A percentile compares a stretch with the other conserved stretches of the same genome.
Evolutionary conservation across 1,140 invertebrate genomes (phyloP).

Genomic region (Drosophila eugracilis): DNA sequence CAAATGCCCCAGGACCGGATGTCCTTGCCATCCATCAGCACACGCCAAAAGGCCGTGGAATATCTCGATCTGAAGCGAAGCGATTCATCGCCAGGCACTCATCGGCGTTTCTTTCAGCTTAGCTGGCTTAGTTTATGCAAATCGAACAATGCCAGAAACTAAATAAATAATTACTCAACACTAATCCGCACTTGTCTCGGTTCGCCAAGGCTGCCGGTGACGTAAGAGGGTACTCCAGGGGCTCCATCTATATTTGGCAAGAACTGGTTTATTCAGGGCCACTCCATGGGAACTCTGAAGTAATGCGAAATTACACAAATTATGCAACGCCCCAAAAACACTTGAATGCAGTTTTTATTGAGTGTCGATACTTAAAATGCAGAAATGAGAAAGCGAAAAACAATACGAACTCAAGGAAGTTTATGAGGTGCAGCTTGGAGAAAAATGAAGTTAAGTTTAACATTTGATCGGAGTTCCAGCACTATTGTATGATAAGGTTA

Average conservation of each 20-base stretch:
- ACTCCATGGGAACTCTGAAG: not conserved
- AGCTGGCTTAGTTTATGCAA: constrained; percentile 59
- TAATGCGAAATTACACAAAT: constrained; percentile 19
- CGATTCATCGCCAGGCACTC: constrained; percentile 75
- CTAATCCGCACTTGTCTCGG: constrained; percentile 33
- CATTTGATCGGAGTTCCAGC: too few species aligned
- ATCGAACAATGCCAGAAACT: constrained; percentile 18
- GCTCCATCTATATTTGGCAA: not conserved
- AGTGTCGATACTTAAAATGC: constrained; percentile 7
- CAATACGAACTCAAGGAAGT: too few species aligned
- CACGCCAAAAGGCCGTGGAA: too few species aligned
- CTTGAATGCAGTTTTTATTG: constrained; percentile 29
- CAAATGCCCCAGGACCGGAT: constrained; percentile 63
- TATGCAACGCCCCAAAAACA: constrained; percentile 29
- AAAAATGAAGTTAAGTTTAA: too few species aligned
- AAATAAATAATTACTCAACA: constrained; percentile 38
- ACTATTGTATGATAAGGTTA: not conserved
- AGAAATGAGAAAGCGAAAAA: too few species aligned
- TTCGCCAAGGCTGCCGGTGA: constrained; percentile 2
- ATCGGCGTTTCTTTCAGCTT: constrained; percentile 9
- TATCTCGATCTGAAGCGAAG: constrained; percentile 47
- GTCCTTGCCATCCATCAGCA: constrained; percentile 39
- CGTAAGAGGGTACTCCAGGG: constrained; percentile 15
- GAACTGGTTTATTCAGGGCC: constrained; percentile 23
- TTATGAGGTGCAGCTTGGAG: too few species aligned